Evolutionary conservation across 2,113 vertebrate species (phyloP).

Genomic region (Chrysochloris asiatica): DNA sequence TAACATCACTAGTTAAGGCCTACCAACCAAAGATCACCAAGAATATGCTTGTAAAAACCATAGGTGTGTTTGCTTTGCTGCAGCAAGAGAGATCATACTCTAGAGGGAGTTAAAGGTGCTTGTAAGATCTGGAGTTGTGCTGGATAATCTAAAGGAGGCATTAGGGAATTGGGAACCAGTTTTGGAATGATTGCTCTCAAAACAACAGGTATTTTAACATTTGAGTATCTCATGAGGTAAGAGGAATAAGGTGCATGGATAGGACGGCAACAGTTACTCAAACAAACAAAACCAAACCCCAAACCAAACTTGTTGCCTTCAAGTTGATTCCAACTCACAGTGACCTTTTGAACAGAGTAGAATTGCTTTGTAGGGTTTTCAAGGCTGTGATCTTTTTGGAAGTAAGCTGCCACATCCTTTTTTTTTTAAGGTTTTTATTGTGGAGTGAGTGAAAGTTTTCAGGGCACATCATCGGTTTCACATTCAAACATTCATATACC

Average conservation of each 20-base stretch:
- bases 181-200: neutral
- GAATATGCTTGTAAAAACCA: neutral
- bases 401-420: neutral
- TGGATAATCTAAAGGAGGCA: neutral
- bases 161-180: neutral
- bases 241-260: neutral
- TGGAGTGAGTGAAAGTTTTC: too few species aligned
- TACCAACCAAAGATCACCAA: neutral
- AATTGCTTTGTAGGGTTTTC: neutral
- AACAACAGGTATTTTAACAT: neutral
- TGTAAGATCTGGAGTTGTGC: neutral
- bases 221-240: neutral
- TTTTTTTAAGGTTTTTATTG: too few species aligned
- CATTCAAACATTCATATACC: too few species aligned
- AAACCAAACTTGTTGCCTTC: neutral
- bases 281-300: neutral
- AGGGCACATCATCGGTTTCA: too few species aligned
- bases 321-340: too few species aligned
- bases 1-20: neutral
- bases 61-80: neutral
- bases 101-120: neutral
- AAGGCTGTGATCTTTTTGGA: neutral
- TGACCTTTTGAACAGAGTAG: too few species aligned
- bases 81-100: neutral
- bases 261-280: neutral